Evolutionary conservation across 1,140 invertebrate species (phyloP), one percentile per base, ranked within the genome.

Genomic region (Pentalonia nigronervosa): DNA sequence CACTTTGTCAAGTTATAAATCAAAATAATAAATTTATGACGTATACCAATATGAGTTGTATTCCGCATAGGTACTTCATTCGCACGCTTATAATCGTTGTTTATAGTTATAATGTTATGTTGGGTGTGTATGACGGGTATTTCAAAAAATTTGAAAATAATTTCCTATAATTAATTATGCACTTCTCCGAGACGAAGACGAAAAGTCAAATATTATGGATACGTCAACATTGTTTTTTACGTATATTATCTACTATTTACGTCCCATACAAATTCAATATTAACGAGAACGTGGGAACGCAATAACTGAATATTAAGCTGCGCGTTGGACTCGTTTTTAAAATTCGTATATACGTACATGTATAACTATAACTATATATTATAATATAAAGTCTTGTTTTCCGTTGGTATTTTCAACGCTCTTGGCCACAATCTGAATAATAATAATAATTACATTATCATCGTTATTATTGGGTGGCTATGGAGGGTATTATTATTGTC

Each of bases 221-320:
- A 30, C 4, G 7, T 14, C 14, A 67, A 67, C 60, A 67, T 67
- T 25, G n/a, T 7, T n/a, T 76, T n/a, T 17, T 67, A 76, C 4
- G 30, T 30, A 67, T 83, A 83, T 25, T 34, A 41, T 84, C 36
- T 7, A 47, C 11, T 34, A 41, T 84, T 21, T 7, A 47, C 11
- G 84, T 86, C 25, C 25, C 6, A 17, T n/a, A 86, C 17, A 47
- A 86, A 86, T 86, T 30, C 11, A 25, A 86, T 86, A 86, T 30
- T 30, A 47, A 86, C 84, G 34, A 56, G 48, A 56, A 53, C 88
- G 88, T 89, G 88, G 34, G 88, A 89, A 89, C 25, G 47, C 20
- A 36, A 56, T 23, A 88, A 88, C 17, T 21, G 21, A 48, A 88
- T n/a, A 88, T 88, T 48, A 88, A 88, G 45, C 8, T 34, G 7